Conservation (phyloP, 2,888 invertebrate genomes). For the Phalera bucephala region DNA sequence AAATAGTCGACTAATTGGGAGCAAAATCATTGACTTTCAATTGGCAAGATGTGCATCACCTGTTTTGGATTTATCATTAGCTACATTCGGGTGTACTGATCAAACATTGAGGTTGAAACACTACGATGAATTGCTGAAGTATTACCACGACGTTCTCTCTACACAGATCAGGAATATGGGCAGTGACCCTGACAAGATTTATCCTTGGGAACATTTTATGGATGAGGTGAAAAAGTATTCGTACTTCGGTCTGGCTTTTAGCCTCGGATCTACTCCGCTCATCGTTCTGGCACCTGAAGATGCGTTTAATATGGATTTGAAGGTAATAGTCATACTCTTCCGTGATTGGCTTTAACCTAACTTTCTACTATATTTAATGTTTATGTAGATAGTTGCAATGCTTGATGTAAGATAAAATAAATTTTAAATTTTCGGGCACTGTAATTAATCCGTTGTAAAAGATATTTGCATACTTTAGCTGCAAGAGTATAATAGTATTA, state of each 20-base stretch:
- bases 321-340: too few species aligned
- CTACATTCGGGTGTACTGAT: conserved; percentile 83
- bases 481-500: too few species aligned
- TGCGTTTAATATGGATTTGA: conserved; percentile 81
- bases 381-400: too few species aligned
- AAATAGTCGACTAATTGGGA: conserved; percentile 49
- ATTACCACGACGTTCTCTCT: conserved; percentile 83
- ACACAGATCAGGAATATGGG: conserved; percentile 82
- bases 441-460: too few species aligned
- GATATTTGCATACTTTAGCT: too few species aligned
- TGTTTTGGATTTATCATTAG: conserved; percentile 82
- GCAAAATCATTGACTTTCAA: conserved; percentile 88
- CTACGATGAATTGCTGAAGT: conserved; percentile 83
- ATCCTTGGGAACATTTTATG: conserved; percentile 75
- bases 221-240: conserved; percentile 82
- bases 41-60: conserved; percentile 83
- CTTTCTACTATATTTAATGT: too few species aligned
- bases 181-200: conserved; percentile 80
- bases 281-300: conserved; percentile 82
- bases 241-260: conserved; percentile 82
- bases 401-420: too few species aligned
- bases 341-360: too few species aligned
- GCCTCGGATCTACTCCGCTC: conserved; percentile 84
- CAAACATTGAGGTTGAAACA: conserved; percentile 79
- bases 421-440: too few species aligned